These are phyloP conservation scores for Melanotaenia duboulayi DNA, from an alignment of 2,113 vertebrate species.

Conservation along the genomic window DNA sequence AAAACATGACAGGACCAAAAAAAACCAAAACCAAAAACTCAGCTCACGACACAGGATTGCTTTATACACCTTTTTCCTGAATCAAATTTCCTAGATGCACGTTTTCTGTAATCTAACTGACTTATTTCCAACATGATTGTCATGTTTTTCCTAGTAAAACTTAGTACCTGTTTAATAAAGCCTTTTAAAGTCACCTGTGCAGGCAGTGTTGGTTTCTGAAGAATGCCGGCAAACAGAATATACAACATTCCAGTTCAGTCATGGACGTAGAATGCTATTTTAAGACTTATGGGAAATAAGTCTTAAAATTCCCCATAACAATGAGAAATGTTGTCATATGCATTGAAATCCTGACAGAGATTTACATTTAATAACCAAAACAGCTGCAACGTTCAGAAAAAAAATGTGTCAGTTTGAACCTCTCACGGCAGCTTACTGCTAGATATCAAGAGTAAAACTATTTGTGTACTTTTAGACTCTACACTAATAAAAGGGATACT, in stretches of 20 bases:
- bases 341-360: background rate
- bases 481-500: background rate
- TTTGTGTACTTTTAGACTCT: background rate
- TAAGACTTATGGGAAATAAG: too few relatives aligned
- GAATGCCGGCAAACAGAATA: conserved; percentile 77
- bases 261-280: conserved; percentile 17
- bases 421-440: background rate
- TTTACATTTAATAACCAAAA: background rate
- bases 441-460: background rate
- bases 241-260: conserved; percentile 69
- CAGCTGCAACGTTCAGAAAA: background rate
- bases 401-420: background rate
- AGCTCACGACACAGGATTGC: too few relatives aligned
- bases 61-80: background rate
- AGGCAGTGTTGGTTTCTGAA: conserved; percentile 22
- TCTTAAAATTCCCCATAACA: too few relatives aligned
- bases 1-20: too few relatives aligned
- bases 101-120: background rate
- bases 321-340: conserved; percentile 19
- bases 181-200: conserved; percentile 20
- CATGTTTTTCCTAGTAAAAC: background rate
- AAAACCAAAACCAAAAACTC: too few relatives aligned
- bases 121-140: background rate
- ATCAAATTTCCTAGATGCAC: background rate
- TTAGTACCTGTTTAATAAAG: background rate